Evolutionary conservation across 2,797 vertebrate genomes (phyloP).

Genomic region (Coilia nasus): DNA sequence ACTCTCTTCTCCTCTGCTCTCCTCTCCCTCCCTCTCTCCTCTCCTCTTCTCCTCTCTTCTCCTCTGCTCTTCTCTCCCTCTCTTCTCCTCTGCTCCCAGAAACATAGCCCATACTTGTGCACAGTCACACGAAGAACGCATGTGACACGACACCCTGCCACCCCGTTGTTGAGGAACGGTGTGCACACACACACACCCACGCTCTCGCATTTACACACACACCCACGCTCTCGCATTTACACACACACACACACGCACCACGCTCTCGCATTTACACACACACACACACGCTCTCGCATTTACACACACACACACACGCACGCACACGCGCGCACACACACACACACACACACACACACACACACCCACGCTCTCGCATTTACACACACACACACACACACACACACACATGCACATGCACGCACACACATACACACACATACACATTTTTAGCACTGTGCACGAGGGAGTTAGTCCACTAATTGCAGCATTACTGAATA

Average conservation of each 20-base stretch:
- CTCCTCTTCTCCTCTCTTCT: neutral
- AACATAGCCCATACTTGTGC: neutral
- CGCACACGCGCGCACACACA: neutral
- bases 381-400: constrained; percentile 20
- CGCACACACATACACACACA: constrained; percentile 24
- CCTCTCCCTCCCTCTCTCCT: neutral
- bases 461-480: too few relatives aligned
- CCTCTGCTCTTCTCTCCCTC: neutral
- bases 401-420: neutral
- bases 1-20: neutral
- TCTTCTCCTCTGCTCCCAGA: neutral
- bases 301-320: constrained; percentile 22
- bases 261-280: neutral
- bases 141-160: neutral
- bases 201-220: constrained; percentile 25
- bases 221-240: constrained; percentile 3
- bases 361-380: neutral
- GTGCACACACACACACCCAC: too few relatives aligned
- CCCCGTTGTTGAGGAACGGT: too few relatives aligned
- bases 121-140: too few relatives aligned
- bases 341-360: neutral
- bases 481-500: too few relatives aligned
- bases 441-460: neutral
- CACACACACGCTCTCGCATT: neutral
- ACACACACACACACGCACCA: constrained; percentile 17